phyloP scores from a whole-genome alignment of 2,113 vertebrate species.

The Anarhynchus alexandrinus region DNA sequence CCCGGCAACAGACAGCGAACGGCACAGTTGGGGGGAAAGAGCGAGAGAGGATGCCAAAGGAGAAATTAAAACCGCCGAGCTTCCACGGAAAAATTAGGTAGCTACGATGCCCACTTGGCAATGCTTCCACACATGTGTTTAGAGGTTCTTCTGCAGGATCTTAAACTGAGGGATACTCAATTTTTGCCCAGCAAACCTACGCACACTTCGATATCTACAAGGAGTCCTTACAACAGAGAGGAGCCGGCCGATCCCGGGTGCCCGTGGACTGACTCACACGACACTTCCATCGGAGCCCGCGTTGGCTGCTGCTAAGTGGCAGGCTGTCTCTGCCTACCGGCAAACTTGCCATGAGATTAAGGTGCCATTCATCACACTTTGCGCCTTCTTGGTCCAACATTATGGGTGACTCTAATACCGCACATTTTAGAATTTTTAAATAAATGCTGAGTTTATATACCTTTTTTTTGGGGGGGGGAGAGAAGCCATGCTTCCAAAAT shows the following conservation, averaged over 20 bases:
- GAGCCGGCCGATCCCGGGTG: neutral
- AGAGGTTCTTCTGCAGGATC: neutral
- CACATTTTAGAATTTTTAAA: neutral
- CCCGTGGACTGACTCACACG: neutral
- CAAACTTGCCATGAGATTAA: neutral
- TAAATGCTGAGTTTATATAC: conserved; percentile 15
- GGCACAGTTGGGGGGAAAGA: neutral
- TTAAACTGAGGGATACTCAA: neutral
- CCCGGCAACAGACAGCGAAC: neutral
- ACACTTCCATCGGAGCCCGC: neutral
- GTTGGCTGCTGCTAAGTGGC: neutral
- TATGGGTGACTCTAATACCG: neutral
- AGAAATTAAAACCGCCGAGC: neutral
- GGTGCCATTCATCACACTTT: conserved; percentile 1
- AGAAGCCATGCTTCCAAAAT: conserved; percentile 71
- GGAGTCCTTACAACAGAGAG: neutral
- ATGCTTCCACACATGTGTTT: neutral
- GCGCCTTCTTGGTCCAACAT: neutral
- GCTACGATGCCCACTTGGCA: neutral
- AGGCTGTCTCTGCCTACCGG: neutral
- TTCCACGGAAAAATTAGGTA: neutral
- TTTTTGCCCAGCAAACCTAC: neutral
- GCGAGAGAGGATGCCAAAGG: neutral
- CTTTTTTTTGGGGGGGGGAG: neutral
- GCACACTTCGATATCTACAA: neutral